phyloP scores from a whole-genome alignment of 2,113 vertebrate genomes.

The Microcebus griseorufus region DNA sequence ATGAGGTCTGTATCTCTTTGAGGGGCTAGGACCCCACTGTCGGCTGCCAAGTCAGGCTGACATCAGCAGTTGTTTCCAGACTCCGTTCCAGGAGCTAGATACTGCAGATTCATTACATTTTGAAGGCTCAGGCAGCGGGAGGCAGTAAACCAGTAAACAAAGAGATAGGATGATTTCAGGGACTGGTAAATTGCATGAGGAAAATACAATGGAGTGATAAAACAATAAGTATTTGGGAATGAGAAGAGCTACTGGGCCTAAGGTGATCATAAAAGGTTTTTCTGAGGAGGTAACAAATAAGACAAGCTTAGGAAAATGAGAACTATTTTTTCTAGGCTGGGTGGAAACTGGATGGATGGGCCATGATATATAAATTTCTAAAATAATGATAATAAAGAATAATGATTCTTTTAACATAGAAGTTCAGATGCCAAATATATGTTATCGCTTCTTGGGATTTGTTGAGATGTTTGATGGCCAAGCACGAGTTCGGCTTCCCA shows the following conservation, averaged over 20 bases:
- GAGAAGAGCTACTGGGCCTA: neutral
- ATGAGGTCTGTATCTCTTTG: neutral
- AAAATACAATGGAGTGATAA: neutral
- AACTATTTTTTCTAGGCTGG: neutral
- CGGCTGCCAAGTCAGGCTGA: neutral
- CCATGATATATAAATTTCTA: neutral
- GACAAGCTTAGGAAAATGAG: neutral
- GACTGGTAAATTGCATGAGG: neutral
- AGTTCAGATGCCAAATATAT: neutral
- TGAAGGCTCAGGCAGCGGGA: rapidly evolving
- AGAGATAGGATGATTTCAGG: conserved; percentile 5
- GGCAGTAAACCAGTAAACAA: neutral
- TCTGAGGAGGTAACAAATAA: neutral
- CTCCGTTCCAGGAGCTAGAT: neutral
- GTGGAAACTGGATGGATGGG: neutral
- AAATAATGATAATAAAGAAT: neutral
- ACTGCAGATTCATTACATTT: neutral
- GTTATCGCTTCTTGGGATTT: neutral
- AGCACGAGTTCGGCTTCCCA: neutral
- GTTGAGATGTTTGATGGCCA: neutral
- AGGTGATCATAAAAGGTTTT: neutral
- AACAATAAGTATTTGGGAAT: neutral
- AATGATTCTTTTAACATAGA: neutral
- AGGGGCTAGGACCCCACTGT: neutral
- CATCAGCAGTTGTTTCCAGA: neutral